These are phyloP conservation scores for Salminus brasiliensis DNA, from an alignment of 2,113 vertebrate genomes.

Conservation along the genomic window DNA sequence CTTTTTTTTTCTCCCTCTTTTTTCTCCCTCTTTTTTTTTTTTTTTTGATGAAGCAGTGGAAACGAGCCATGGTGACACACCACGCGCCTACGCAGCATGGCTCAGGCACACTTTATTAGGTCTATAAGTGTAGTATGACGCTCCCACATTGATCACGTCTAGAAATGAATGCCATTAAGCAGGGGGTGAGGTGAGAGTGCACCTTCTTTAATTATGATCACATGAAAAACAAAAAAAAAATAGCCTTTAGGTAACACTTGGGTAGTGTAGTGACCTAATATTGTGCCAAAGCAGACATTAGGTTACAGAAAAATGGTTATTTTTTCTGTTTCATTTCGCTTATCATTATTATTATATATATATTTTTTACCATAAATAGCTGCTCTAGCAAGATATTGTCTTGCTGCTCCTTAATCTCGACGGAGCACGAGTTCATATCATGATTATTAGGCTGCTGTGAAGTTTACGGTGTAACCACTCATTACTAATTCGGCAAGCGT, in stretches of 20 bases:
- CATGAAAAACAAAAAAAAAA: background rate
- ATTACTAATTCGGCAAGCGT: slow-evolving; percentile 24
- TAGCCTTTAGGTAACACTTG: background rate
- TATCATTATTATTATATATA: background rate
- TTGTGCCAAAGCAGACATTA: background rate
- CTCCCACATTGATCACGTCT: background rate
- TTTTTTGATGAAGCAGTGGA: slow-evolving; percentile 74
- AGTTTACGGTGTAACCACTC: slow-evolving; percentile 25
- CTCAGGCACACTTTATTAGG: slow-evolving; percentile 33
- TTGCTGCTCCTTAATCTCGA: slow-evolving; percentile 33
- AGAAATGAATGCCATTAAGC: background rate
- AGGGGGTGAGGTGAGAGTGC: background rate
- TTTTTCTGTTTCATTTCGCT: background rate
- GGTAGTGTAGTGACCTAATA: background rate
- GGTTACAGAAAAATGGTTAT: background rate
- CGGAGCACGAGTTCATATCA: slow-evolving; percentile 33
- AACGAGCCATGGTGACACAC: slow-evolving; percentile 62
- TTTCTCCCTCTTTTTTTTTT: no score
- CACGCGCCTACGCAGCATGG: slow-evolving; percentile 56
- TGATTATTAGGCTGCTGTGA: slow-evolving; percentile 36
- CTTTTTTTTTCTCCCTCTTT: slow-evolving; percentile 27
- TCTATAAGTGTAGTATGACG: background rate
- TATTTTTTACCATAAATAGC: slow-evolving; percentile 25
- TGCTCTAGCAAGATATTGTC: slow-evolving; percentile 11
- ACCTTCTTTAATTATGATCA: background rate